These are phyloP conservation scores for Drepanosiphum platanoidis DNA, from an alignment of 2,888 invertebrate species.

Conservation along the genomic window DNA sequence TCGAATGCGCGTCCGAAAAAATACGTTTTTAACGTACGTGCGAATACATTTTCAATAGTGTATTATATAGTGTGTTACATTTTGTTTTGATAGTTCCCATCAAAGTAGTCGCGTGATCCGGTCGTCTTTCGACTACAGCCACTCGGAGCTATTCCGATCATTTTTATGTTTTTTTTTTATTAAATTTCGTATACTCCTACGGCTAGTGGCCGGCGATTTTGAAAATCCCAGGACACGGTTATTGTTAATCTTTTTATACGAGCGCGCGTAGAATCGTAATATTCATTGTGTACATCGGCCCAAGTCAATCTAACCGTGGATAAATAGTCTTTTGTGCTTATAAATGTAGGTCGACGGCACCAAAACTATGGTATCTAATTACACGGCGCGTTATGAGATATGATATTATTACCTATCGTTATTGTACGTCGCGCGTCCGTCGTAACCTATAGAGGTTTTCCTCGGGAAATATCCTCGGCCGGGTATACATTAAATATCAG, in stretches of 20 bases:
- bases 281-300: constrained; percentile 36
- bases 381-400: constrained; percentile 50
- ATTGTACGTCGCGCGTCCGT: not conserved
- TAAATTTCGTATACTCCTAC: no score
- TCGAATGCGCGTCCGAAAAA: no score
- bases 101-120: not conserved
- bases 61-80: no score
- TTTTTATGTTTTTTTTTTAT: no score
- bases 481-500: not conserved
- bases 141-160: not conserved
- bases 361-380: constrained; percentile 59
- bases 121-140: not conserved
- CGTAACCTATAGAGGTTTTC: constrained; percentile 22
- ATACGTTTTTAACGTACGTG: no score
- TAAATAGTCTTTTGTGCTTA: constrained; percentile 54
- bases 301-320: constrained; percentile 59
- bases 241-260: constrained; percentile 20
- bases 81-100: not conserved
- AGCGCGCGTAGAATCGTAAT: constrained; percentile 9
- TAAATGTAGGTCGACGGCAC: constrained; percentile 59
- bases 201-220: no score
- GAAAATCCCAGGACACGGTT: constrained; percentile 32
- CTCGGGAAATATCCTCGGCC: constrained; percentile 19
- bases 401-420: no score
- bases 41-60: no score